A percentile compares a stretch with the other conserved stretches of the same genome.
Conservation (phyloP, 2,888 invertebrate species). For the Blastobasis lacticolella region DNA sequence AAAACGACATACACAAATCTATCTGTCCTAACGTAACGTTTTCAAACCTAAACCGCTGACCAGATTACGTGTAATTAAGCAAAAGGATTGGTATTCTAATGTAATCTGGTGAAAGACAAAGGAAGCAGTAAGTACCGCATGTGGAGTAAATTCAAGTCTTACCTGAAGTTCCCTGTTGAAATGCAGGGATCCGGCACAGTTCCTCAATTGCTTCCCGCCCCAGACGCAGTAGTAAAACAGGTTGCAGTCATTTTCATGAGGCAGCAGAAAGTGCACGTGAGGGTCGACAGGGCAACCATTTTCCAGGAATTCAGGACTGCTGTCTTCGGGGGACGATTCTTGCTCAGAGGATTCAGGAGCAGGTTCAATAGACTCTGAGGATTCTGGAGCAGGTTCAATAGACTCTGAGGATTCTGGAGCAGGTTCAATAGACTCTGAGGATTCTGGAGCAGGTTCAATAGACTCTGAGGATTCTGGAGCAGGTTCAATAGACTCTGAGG, state of each 20-base stretch:
- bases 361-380: background rate
- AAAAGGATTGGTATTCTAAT: too few relatives aligned
- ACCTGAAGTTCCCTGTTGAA: conserved; percentile 47
- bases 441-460: conserved; percentile 4
- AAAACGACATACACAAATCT: too few relatives aligned
- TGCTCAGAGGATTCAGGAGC: background rate
- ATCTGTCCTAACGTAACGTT: too few relatives aligned
- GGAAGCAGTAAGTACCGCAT: too few relatives aligned
- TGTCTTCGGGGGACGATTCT: conserved; percentile 1
- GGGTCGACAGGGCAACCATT: conserved; percentile 54
- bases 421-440: conserved; percentile 2
- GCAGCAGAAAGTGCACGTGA: conserved; percentile 45
- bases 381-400: conserved; percentile 3
- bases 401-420: conserved; percentile 7
- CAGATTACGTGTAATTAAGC: too few relatives aligned
- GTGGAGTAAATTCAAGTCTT: conserved; percentile 5
- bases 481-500: conserved; percentile 2
- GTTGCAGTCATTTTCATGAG: conserved; percentile 36
- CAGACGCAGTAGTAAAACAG: conserved; percentile 54
- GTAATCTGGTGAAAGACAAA: too few relatives aligned
- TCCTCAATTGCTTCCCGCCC: conserved; percentile 32
- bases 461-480: conserved; percentile 8
- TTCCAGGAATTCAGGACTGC: conserved; percentile 23
- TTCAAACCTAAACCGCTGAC: too few relatives aligned
- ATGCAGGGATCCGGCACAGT: conserved; percentile 33